Evolutionary conservation across 92 coral and sea anemone genomes (phyloP).

Genomic region (Parazoanthus darwini): DNA sequence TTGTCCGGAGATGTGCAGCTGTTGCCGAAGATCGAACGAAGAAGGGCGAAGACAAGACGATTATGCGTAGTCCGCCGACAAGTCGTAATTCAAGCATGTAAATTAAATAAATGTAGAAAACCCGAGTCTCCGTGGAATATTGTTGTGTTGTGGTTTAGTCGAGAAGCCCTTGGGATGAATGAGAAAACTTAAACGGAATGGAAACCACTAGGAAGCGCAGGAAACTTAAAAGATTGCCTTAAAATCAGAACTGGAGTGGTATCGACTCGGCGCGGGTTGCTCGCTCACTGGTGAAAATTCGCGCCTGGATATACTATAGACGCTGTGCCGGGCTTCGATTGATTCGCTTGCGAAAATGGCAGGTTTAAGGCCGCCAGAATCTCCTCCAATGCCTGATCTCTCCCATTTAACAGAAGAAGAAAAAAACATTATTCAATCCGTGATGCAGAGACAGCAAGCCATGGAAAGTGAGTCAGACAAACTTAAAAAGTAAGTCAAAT

Average conservation of each 20-base stretch:
- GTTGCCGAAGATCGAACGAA: constrained; percentile 37
- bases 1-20: constrained; percentile 44
- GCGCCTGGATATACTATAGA: constrained; percentile 37
- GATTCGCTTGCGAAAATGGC: constrained; percentile 73
- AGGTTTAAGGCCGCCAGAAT: constrained; percentile 69
- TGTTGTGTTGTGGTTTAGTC: constrained; percentile 45
- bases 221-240: constrained; percentile 7
- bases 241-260: constrained; percentile 14
- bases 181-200: constrained; percentile 28
- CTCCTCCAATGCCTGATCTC: constrained; percentile 94
- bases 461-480: constrained; percentile 79
- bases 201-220: constrained; percentile 11
- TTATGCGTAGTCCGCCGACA: constrained; percentile 42
- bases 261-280: constrained; percentile 29
- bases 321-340: constrained; percentile 34
- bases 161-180: constrained; percentile 36
- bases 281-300: constrained; percentile 4
- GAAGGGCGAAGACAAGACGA: constrained; percentile 33
- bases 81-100: constrained; percentile 8
- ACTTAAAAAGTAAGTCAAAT: constrained; percentile 77
- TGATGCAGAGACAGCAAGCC: constrained; percentile 88
- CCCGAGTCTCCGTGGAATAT: constrained; percentile 36
- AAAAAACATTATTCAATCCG: constrained; percentile 80
- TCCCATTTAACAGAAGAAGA: constrained; percentile 97
- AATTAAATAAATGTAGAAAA: constrained; percentile 39